phyloP scores from a whole-genome alignment of 2,113 vertebrate genomes.

The Crotalus viridis region DNA sequence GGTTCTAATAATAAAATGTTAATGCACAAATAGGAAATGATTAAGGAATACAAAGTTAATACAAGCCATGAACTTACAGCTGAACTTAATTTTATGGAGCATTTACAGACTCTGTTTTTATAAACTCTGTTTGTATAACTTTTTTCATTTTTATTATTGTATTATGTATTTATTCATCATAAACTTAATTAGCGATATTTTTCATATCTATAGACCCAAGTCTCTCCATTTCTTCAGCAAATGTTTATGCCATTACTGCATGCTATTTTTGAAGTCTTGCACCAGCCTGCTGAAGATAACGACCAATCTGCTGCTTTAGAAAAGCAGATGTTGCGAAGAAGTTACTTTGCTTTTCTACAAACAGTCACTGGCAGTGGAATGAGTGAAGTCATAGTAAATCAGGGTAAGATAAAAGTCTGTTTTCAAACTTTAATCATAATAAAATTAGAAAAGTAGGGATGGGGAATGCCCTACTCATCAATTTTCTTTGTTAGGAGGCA shows the following conservation, averaged over 20 bases:
- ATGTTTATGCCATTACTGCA: constrained; percentile 95
- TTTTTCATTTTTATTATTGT: neutral
- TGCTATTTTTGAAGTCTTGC: constrained; percentile 92
- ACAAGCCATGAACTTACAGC: neutral
- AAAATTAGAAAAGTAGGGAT: neutral
- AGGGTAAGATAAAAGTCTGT: constrained; percentile 75
- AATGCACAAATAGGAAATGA: neutral
- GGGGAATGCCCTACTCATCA: neutral
- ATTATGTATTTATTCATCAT: neutral
- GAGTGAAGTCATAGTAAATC: constrained; percentile 94
- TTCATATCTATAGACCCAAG: constrained; percentile 79
- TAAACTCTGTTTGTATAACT: neutral
- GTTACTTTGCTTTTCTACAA: constrained; percentile 96
- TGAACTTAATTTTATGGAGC: neutral
- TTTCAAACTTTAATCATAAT: neutral
- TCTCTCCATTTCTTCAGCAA: constrained; percentile 96
- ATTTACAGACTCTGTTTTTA: neutral
- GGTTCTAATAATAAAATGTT: neutral
- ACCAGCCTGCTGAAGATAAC: constrained; percentile 93
- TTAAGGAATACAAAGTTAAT: neutral
- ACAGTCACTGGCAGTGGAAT: constrained; percentile 91
- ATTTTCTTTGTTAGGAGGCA: neutral
- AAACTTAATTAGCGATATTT: neutral
- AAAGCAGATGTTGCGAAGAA: constrained; percentile 93
- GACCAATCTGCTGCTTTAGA: constrained; percentile 95